Conservation (phyloP, 1,140 invertebrate genomes). For the Drosophila orosa region DNA sequence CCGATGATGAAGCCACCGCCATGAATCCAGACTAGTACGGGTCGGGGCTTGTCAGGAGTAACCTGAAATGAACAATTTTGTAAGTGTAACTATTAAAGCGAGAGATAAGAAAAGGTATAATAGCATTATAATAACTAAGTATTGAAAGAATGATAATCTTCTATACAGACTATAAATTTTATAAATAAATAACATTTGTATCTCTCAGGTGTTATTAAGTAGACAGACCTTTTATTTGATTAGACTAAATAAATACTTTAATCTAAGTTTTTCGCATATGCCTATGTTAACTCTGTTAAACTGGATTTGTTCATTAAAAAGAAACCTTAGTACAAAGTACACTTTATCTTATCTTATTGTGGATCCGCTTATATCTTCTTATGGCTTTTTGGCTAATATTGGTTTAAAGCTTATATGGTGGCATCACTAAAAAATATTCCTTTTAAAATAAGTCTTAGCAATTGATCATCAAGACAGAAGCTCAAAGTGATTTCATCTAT, state of each 20-base stretch:
- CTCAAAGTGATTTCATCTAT: neutral
- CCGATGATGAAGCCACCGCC: slow-evolving; percentile 88
- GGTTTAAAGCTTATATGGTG: neutral
- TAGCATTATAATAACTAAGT: too few species aligned
- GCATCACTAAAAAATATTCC: neutral
- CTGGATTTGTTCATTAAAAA: neutral
- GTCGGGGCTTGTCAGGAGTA: slow-evolving; percentile 64
- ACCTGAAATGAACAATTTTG: slow-evolving; percentile 32
- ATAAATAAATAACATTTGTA: neutral
- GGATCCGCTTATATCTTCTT: neutral
- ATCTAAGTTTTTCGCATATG: neutral
- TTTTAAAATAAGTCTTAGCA: neutral
- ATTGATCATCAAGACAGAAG: neutral
- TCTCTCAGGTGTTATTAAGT: neutral
- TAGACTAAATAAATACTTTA: neutral
- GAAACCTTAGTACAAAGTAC: neutral
- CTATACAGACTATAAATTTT: too few species aligned
- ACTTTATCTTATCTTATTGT: neutral
- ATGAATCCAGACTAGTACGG: slow-evolving; percentile 86
- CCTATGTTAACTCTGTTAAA: neutral
- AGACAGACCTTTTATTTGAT: too few species aligned
- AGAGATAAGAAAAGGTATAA: too few species aligned
- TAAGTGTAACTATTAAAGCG: too few species aligned
- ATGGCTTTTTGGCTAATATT: neutral
- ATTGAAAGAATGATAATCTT: too few species aligned